Evolutionary conservation across 2,113 vertebrate genomes (phyloP).

Genomic region (Dendrocopos noguchii): DNA sequence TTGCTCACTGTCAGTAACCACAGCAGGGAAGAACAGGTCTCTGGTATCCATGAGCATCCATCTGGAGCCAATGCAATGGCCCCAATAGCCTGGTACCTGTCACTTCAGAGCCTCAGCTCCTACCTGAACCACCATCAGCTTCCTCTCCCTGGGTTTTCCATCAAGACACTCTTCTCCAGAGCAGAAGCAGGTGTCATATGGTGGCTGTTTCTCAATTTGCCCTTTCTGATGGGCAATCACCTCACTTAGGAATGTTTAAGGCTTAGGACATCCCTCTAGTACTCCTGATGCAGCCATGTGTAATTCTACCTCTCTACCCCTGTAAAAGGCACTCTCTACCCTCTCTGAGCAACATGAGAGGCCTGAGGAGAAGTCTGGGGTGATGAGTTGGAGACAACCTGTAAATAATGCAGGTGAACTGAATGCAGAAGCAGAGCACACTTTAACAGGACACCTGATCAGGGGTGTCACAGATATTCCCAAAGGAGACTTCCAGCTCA

Average conservation of each 20-base stretch:
- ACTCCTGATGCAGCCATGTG: background rate
- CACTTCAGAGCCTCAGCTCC: background rate
- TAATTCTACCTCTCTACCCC: background rate
- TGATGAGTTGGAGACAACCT: background rate
- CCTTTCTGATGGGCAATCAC: conserved; percentile 94
- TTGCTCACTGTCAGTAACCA: background rate
- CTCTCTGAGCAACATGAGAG: background rate
- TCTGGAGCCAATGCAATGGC: accelerated
- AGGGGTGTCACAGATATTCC: background rate
- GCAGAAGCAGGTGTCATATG: conserved; percentile 92
- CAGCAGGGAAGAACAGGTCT: background rate
- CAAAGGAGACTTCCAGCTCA: background rate
- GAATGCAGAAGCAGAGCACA: background rate
- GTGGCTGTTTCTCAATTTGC: conserved; percentile 83
- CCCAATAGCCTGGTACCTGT: background rate
- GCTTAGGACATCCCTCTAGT: background rate
- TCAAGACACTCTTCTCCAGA: conserved; percentile 99
- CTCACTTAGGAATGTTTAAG: conserved; percentile 50
- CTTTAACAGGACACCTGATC: background rate
- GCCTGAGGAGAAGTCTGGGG: background rate
- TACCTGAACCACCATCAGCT: conserved; percentile 98
- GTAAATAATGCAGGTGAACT: conserved; percentile 7
- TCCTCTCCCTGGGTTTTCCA: conserved; percentile 90
- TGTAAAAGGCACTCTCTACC: background rate
- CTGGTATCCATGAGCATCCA: background rate